Evolutionary conservation across 2,797 vertebrate genomes (phyloP), one percentile per base, ranked within the genome.

Genomic region (Limosa lapponica): DNA sequence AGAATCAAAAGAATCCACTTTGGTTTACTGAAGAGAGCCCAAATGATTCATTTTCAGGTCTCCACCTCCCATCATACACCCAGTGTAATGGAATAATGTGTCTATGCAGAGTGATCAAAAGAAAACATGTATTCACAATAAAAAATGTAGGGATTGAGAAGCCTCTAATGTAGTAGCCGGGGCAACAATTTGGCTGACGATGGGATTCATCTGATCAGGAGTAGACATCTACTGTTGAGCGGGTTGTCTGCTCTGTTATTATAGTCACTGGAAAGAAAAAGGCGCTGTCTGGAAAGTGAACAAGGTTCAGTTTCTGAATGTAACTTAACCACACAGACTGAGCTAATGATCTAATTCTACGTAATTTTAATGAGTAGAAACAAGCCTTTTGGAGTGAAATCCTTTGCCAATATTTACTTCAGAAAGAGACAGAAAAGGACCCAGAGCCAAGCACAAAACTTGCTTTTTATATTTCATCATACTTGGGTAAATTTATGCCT

Each of bases 11-110:
- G 69, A 70, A 58, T 64, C 6, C 22, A 39, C 37, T 87, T 72
- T 49, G 48, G 3, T 67, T 82, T 82, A 64, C n/a, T 87, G 71
- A 96, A 90, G 39, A 82, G 67, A 89, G 43, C 36, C 64, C 43
- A 80, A 90, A 92, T 89, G 55, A 92, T 87, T 95, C 2, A 94
- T 94, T 95, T 94, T 88, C 46, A 95, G 57, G 37, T 61, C n/a
- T 87, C 87, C 48, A 62, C 17, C 43, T 92, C 64, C 46, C 55
- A 59, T 59, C 37, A 37, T 43, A 67, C 27, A 77, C 12, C 64
- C 67, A 82, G n/a, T 14, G 37, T 87, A 94, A 92, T 37, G 39
- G 89, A 92, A 36, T 51, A 59, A 62, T 41, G 34, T 39, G 54
- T 39, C 67, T 55, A 32, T 52, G 37, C 11, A 64, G 52, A 73